Percentiles rank a stretch among this genome's conserved stretches.
phyloP scores from a whole-genome alignment of 2,888 invertebrate species.

The Eupeodes latifasciatus region DNA sequence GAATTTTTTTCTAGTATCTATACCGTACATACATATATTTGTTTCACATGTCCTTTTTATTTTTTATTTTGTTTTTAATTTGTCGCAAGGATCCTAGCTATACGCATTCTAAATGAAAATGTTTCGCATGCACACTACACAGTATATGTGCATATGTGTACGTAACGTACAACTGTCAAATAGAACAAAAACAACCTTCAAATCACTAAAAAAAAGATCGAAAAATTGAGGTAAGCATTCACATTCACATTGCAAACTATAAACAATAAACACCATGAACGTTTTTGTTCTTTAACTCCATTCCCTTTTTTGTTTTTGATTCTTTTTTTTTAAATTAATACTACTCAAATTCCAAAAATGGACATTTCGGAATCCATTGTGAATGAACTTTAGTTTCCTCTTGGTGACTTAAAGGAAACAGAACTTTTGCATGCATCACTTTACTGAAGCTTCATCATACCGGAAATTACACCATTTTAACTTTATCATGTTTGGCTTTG shows the following conservation, averaged over 20 bases:
- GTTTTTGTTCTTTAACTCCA: constrained; percentile 19
- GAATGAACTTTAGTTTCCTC: no score
- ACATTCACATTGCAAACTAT: constrained; percentile 40
- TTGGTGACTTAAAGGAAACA: not conserved
- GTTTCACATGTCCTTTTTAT: constrained; percentile 36
- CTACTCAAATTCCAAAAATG: constrained; percentile 1
- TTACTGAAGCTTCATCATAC: no score
- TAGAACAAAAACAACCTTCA: constrained; percentile 24
- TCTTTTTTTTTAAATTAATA: not conserved
- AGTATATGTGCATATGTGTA: no score
- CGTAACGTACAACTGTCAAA: not conserved
- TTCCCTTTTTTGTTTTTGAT: not conserved
- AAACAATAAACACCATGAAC: constrained; percentile 21
- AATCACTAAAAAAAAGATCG: constrained; percentile 15
- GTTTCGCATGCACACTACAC: constrained; percentile 21
- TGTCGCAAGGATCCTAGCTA: constrained; percentile 57
- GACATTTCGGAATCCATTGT: not conserved
- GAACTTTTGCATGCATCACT: not conserved
- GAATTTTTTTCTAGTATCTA: constrained; percentile 3
- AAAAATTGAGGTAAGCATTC: constrained; percentile 24
- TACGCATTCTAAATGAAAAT: constrained; percentile 68
- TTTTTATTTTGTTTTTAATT: constrained; percentile 42
- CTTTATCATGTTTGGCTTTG: not conserved
- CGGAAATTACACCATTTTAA: not conserved
- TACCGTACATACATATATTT: not conserved